Evolutionary conservation across 1,140 invertebrate species (phyloP).

Genomic region (Apocrypta bakeri): DNA sequence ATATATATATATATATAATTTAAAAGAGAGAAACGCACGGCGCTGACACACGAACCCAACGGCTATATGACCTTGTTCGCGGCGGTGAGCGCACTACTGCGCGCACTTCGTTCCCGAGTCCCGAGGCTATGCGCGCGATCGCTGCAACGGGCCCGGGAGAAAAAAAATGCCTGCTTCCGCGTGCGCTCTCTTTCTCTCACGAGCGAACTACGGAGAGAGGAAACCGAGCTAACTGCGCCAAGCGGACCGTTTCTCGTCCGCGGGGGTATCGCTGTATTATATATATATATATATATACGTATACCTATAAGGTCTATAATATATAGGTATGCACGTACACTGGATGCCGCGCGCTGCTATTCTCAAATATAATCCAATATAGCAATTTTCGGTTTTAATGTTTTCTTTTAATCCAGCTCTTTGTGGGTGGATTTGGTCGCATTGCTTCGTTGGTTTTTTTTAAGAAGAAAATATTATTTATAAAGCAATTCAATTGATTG

Average conservation of each 20-base stretch:
- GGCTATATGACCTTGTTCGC: background rate
- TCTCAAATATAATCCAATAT: no score
- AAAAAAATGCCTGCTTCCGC: background rate
- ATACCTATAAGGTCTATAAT: no score
- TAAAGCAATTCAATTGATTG: no score
- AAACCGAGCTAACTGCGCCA: background rate
- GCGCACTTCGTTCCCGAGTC: background rate
- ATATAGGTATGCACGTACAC: no score
- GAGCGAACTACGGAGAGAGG: background rate
- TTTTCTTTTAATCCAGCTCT: no score
- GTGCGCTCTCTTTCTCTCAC: background rate
- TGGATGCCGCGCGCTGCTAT: no score
- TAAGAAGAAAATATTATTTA: no score
- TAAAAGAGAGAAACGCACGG: background rate
- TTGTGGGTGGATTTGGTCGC: no score
- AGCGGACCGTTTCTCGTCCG: background rate
- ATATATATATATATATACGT: no score
- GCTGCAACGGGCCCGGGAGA: background rate
- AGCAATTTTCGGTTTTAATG: no score
- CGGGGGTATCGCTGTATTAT: background rate
- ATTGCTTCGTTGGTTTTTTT: no score
- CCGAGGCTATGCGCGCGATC: background rate
- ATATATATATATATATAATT: background rate
- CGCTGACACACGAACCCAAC: background rate
- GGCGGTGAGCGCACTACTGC: background rate